Conservation (phyloP, 2,113 vertebrate genomes). For the Triplophysa rosa region DNA sequence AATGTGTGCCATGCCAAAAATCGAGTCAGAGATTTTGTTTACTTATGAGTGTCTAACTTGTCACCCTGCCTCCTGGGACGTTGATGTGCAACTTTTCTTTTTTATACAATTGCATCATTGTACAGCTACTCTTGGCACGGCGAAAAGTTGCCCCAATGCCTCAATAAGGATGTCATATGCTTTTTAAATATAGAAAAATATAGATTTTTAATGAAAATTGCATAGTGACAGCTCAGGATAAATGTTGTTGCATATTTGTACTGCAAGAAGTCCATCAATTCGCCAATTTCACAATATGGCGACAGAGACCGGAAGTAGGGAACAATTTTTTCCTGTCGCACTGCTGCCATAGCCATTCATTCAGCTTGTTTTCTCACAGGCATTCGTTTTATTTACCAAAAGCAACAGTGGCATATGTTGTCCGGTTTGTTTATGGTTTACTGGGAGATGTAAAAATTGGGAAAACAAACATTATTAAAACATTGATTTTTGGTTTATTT, state of each 20-base stretch:
- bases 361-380: too few relatives aligned
- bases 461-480: too few relatives aligned
- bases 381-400: too few relatives aligned
- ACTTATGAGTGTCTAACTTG: constrained; percentile 22
- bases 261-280: not conserved
- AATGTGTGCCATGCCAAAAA: constrained; percentile 12
- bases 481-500: too few relatives aligned
- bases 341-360: too few relatives aligned
- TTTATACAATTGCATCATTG: constrained; percentile 32
- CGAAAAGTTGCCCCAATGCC: constrained; percentile 16
- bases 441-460: not conserved
- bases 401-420: too few relatives aligned
- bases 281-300: too few relatives aligned
- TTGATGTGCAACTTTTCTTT: constrained; percentile 15
- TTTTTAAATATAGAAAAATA: constrained; percentile 18
- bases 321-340: too few relatives aligned
- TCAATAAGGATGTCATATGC: not conserved
- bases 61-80: constrained; percentile 10
- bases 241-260: not conserved
- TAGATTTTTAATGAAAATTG: not conserved
- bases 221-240: not conserved
- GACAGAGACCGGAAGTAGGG: too few relatives aligned
- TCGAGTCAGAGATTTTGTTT: constrained; percentile 7
- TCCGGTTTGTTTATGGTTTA: too few relatives aligned
- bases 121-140: constrained; percentile 11